Conservation (phyloP, 2,113 vertebrate genomes). For the Indicator maculatus region DNA sequence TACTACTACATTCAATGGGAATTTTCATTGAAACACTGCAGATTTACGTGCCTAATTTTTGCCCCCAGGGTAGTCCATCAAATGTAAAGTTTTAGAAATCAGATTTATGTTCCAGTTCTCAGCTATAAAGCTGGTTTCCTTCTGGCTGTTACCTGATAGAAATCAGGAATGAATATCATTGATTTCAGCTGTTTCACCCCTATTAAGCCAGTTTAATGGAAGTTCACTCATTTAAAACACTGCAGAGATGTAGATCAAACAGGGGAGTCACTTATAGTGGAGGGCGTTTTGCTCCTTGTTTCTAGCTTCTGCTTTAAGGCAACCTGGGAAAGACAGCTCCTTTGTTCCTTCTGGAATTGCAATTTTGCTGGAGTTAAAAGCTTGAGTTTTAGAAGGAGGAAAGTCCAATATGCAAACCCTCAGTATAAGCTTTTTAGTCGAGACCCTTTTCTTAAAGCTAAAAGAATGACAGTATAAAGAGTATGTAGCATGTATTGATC, state of each 20-base stretch:
- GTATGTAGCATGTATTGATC: background rate
- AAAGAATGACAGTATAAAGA: background rate
- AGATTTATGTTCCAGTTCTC: background rate
- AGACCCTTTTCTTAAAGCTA: background rate
- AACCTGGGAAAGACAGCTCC: background rate
- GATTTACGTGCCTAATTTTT: background rate
- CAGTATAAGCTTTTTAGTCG: background rate
- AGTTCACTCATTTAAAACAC: background rate
- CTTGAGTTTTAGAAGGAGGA: background rate
- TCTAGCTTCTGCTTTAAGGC: background rate
- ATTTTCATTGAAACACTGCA: background rate
- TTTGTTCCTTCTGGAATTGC: background rate
- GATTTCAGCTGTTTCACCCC: background rate
- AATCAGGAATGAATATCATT: slow-evolving; percentile 22
- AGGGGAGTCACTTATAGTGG: background rate
- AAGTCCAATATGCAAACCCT: background rate
- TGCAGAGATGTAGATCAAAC: background rate
- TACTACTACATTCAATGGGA: background rate
- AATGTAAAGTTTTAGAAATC: background rate
- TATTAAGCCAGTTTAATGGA: background rate
- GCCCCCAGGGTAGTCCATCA: background rate
- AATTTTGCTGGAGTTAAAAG: background rate
- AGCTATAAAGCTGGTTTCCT: slow-evolving; percentile 19
- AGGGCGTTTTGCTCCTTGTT: background rate
- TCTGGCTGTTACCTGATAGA: background rate